Percentiles rank a stretch among this genome's conserved stretches.
These are phyloP conservation scores for Scortum barcoo DNA, from an alignment of 2,113 vertebrate species.

Conservation along the genomic window DNA sequence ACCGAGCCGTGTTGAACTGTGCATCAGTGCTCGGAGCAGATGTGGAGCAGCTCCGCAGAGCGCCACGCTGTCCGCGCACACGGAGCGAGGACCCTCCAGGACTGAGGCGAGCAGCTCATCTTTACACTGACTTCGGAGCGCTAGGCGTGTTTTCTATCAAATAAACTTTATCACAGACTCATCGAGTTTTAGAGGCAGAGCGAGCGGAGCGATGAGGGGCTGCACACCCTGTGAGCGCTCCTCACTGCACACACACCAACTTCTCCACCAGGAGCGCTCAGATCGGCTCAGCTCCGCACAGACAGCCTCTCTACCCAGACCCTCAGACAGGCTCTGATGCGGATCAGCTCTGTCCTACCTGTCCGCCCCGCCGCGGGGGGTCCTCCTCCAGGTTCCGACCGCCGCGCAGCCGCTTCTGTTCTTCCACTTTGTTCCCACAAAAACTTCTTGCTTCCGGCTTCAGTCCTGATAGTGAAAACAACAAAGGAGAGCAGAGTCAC, in stretches of 20 bases:
- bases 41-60: not conserved
- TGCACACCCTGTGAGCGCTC: no score
- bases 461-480: not conserved
- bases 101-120: no score
- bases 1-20: not conserved
- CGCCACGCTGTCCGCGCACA: not conserved
- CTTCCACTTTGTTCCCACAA: constrained; percentile 27
- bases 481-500: not conserved
- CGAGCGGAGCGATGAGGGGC: no score
- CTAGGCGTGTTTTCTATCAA: not conserved
- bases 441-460: constrained; percentile 32
- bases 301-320: no score
- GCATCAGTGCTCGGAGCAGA: not conserved
- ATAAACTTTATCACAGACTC: no score
- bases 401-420: constrained; percentile 2
- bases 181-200: no score
- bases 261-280: no score
- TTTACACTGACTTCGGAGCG: rapidly evolving
- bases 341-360: constrained; percentile 75
- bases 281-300: no score
- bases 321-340: no score
- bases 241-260: no score
- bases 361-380: constrained; percentile 1
- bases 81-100: no score
- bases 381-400: constrained; percentile 26